A percentile compares a stretch with the other conserved stretches of the same genome.
phyloP scores from a whole-genome alignment of 2,888 invertebrate species.

The Thera obeliscata region DNA sequence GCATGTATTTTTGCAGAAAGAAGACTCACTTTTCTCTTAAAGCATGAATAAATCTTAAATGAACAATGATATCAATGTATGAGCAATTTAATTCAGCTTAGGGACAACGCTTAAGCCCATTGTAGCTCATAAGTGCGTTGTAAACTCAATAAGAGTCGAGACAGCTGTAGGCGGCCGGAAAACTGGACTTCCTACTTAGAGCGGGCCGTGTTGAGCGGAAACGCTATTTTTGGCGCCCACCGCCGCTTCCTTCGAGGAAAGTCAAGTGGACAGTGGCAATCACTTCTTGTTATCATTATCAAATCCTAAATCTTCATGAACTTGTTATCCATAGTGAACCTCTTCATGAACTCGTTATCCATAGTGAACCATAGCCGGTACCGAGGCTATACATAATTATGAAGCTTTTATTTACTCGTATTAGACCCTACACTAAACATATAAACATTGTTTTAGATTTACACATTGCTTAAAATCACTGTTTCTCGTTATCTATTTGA shows the following conservation, averaged over 20 bases:
- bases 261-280: conserved; percentile 64
- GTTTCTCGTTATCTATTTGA: too few relatives aligned
- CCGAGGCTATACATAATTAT: neutral
- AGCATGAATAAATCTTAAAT: conserved; percentile 57
- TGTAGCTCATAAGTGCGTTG: conserved; percentile 78
- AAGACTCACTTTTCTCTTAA: conserved; percentile 17
- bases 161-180: conserved; percentile 82
- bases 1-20: neutral
- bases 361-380: neutral
- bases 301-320: conserved; percentile 41
- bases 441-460: neutral
- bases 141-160: conserved; percentile 81
- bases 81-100: conserved; percentile 81
- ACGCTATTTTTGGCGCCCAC: conserved; percentile 83
- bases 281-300: conserved; percentile 55
- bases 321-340: too few relatives aligned
- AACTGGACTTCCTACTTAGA: conserved; percentile 81
- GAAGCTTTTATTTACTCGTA: neutral
- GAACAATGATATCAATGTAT: conserved; percentile 68
- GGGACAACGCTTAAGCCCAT: conserved; percentile 76
- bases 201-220: conserved; percentile 73
- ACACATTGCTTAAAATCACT: too few relatives aligned
- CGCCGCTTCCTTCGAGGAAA: conserved; percentile 80
- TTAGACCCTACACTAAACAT: neutral
- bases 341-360: conserved; percentile 15